Percentiles rank a stretch among this genome's conserved stretches.
phyloP scores from a whole-genome alignment of 2,797 vertebrate genomes.

The Cryptoblepharus egeriae region DNA sequence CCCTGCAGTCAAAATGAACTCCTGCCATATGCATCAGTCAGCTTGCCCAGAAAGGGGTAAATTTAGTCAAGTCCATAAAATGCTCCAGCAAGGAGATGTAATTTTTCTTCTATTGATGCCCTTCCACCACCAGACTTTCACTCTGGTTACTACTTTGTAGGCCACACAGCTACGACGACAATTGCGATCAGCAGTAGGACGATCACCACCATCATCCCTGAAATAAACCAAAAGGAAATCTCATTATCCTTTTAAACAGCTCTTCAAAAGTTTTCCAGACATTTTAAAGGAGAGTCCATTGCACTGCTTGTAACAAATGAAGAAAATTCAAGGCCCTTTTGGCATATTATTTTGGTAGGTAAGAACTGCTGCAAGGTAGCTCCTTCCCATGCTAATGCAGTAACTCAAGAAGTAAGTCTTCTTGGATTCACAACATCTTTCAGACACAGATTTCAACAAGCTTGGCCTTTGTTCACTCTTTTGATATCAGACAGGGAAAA shows the following conservation, averaged over 20 bases:
- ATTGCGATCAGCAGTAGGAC: slow-evolving; percentile 94
- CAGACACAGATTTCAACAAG: background rate
- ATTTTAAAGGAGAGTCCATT: background rate
- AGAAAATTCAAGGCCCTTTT: background rate
- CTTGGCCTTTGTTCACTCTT: background rate
- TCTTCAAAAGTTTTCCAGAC: background rate
- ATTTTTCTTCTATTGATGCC: accelerated
- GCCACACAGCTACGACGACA: slow-evolving; percentile 89
- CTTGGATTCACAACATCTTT: background rate
- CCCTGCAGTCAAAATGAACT: background rate
- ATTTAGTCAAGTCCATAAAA: background rate
- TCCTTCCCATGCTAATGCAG: background rate
- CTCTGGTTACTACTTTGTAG: slow-evolving; percentile 66
- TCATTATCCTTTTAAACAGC: slow-evolving; percentile 19
- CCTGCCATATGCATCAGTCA: background rate
- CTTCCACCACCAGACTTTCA: background rate
- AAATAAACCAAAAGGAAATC: slow-evolving; percentile 26
- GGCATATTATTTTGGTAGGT: background rate
- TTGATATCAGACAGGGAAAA: background rate
- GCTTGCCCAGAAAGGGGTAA: background rate
- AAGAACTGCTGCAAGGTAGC: background rate
- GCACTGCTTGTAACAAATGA: background rate
- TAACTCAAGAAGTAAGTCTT: background rate
- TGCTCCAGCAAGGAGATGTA: background rate
- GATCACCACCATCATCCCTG: slow-evolving; percentile 96